phyloP scores from a whole-genome alignment of 1,140 invertebrate genomes.

The Metaphire vulgaris region DNA sequence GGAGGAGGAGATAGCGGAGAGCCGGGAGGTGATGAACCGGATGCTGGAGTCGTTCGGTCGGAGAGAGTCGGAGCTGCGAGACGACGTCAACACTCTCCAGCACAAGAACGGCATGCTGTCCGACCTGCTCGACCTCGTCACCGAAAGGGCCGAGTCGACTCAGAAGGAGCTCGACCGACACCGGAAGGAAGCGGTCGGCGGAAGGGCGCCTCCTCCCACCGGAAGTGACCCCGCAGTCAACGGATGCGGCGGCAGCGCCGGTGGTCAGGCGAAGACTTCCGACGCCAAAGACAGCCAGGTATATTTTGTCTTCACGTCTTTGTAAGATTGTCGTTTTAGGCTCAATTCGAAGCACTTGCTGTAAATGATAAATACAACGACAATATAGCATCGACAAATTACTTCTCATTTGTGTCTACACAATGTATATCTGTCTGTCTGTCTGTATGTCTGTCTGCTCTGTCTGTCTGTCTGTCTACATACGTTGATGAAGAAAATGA shows the following conservation, averaged over 20 bases:
- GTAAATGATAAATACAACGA: too few species aligned
- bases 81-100: conserved; percentile 27
- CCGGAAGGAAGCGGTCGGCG: conserved; percentile 2
- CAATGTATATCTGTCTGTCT: too few species aligned
- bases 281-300: background rate
- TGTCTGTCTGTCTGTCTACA: too few species aligned
- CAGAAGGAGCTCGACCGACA: conserved; percentile 24
- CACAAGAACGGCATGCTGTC: conserved; percentile 30
- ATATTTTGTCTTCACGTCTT: too few species aligned
- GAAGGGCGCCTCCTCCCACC: conserved; percentile 32
- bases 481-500: too few species aligned
- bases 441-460: too few species aligned
- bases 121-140: conserved; percentile 29
- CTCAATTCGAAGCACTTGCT: too few species aligned
- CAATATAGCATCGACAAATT: too few species aligned
- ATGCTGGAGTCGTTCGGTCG: conserved; percentile 25
- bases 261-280: background rate
- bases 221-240: conserved; percentile 41
- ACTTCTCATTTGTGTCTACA: too few species aligned
- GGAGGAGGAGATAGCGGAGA: conserved; percentile 20
- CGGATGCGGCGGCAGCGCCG: conserved; percentile 45
- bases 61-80: conserved; percentile 24
- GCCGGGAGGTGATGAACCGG: conserved; percentile 20
- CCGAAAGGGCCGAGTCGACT: conserved; percentile 24
- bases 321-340: too few species aligned